A percentile compares a stretch with the other conserved stretches of the same genome.
These are phyloP conservation scores for Phalacrocorax carbo DNA, from an alignment of 2,113 vertebrate genomes.

Conservation along the genomic window DNA sequence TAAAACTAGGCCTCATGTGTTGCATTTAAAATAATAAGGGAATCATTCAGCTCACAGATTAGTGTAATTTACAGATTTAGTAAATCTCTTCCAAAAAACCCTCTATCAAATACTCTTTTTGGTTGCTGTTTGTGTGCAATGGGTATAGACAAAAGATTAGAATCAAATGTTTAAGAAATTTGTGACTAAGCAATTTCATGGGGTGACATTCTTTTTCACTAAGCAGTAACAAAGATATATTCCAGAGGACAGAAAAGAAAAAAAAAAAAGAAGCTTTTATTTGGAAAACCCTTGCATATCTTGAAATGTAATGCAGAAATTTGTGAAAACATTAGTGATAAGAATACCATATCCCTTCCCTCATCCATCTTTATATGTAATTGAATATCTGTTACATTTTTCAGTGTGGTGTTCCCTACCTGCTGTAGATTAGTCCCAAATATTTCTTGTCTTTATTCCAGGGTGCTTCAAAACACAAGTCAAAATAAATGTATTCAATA, in stretches of 20 bases:
- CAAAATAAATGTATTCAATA: not conserved
- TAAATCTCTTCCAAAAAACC: not conserved
- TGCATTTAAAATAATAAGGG: not conserved
- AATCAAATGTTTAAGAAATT: rapidly evolving
- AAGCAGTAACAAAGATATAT: not conserved
- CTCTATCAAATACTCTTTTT: not conserved
- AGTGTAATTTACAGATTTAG: not conserved
- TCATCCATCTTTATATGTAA: not conserved
- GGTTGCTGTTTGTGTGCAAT: not conserved
- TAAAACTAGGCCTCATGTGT: not conserved
- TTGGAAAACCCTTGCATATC: not conserved
- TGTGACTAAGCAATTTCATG: not conserved
- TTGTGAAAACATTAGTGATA: not conserved
- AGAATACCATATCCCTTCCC: not conserved
- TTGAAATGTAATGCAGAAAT: not conserved
- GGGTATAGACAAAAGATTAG: not conserved
- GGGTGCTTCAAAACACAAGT: not conserved
- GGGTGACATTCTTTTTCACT: not conserved
- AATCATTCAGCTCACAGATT: not conserved
- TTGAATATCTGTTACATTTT: not conserved
- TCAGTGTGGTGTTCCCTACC: not conserved
- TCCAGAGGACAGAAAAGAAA: not conserved
- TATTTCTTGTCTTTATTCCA: not conserved
- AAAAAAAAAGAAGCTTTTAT: not conserved
- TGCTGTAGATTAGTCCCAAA: not conserved